Evolutionary conservation across 2,113 vertebrate species (phyloP), one percentile per base, ranked within the genome.

Genomic region (Telmatochromis brichardi): DNA sequence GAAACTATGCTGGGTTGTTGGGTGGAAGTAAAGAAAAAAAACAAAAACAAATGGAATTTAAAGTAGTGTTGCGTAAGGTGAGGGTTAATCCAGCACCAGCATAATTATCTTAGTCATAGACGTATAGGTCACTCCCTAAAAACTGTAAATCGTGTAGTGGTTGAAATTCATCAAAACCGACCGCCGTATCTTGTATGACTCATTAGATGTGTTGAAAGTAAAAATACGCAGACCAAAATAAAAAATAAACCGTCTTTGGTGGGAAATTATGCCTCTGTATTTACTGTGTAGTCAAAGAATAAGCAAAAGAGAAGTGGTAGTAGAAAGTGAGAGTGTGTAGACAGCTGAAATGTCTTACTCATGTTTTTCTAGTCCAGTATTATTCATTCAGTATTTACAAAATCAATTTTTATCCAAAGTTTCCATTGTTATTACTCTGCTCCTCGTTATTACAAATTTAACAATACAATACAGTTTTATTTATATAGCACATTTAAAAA

Each of bases 101-200:
- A 9, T 19, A 57, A 63, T 83, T 83, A 73, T 9, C 33, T 90
- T 78, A 87, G 83, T 92, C 78, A 90, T 57, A 65, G 42, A 47
- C 21, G 4, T 6, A 17, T 54, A 31, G 54, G 12, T 90, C 82
- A 91, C 86, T 91, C 93, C 88, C 81, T 82, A 35, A 65, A 82
- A 88, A 47, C 15, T 4, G 19, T 37, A 37, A 68, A 23, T 79
- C 35, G 19, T 19, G 45, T 45, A 26, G 15, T 57, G 33, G 4
- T 5, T 45, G 21, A 80, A 90, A 89, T 37, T 19, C 5, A 45
- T 50, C 14, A 58, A 54, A 47, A 60, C 5, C 2, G 17, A 28
- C n/a, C 11, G 6, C 7, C 12, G 21, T 21, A 31, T 78, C 42
- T 45, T 19, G 89, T 33, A 28, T 89, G 92, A 90, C 3, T 85